Conservation (phyloP, 2,797 vertebrate species). For the Tapera naevia region DNA sequence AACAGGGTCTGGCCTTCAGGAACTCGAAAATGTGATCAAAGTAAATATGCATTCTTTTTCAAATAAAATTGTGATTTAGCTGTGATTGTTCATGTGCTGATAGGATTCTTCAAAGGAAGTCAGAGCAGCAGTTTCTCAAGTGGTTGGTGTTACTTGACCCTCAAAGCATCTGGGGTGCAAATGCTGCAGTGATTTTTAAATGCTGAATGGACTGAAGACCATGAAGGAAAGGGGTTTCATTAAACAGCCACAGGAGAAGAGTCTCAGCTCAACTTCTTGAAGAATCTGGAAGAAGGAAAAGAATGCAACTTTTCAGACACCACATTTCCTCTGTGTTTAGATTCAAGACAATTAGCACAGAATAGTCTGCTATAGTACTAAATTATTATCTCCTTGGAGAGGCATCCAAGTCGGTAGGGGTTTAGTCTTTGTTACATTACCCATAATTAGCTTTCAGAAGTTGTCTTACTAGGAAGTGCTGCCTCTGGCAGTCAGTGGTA, state of each 20-base stretch:
- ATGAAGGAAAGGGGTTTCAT: background rate
- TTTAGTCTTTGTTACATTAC: background rate
- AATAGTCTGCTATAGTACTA: background rate
- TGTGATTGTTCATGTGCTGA: background rate
- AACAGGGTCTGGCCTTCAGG: constrained; percentile 12
- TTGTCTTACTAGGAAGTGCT: background rate
- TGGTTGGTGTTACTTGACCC: background rate
- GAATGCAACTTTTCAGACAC: background rate
- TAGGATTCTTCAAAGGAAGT: background rate
- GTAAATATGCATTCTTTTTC: constrained; percentile 16
- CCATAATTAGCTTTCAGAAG: background rate
- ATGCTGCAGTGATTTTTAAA: background rate
- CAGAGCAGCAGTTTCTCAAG: background rate
- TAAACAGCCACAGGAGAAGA: background rate
- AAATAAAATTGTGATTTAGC: constrained; percentile 12
- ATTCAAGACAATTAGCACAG: background rate
- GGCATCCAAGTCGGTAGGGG: background rate
- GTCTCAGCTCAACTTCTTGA: background rate
- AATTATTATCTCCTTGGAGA: background rate
- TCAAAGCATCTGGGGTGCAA: background rate
- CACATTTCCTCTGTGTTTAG: background rate
- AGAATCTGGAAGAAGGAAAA: background rate
- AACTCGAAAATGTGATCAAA: background rate
- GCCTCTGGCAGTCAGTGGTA: background rate
- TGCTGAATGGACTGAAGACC: background rate